These are phyloP conservation scores for Grallaria varia DNA, from an alignment of 2,113 vertebrate genomes.

Conservation along the genomic window DNA sequence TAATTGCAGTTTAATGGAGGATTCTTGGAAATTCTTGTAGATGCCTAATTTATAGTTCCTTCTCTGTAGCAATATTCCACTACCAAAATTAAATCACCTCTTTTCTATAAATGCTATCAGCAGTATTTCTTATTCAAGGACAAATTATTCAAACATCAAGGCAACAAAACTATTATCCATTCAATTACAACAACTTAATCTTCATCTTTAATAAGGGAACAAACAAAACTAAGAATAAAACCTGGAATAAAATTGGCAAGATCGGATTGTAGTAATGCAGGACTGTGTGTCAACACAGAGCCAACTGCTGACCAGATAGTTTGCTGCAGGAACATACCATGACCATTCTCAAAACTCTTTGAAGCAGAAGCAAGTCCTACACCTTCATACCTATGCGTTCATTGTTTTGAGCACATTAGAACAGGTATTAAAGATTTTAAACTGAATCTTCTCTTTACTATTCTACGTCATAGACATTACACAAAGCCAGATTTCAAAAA, in stretches of 20 bases:
- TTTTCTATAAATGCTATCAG: neutral
- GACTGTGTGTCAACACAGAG: neutral
- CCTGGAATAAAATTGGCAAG: neutral
- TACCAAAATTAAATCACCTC: neutral
- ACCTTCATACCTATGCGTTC: neutral
- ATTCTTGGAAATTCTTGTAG: neutral
- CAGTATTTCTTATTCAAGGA: neutral
- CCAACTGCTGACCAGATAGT: neutral
- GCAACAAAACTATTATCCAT: neutral
- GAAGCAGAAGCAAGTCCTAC: neutral
- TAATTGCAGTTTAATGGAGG: neutral
- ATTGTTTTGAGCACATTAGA: neutral
- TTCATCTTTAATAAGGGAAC: neutral
- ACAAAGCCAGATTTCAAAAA: neutral
- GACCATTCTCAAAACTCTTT: neutral
- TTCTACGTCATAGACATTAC: neutral
- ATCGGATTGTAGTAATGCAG: neutral
- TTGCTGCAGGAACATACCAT: neutral
- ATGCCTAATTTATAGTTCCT: neutral
- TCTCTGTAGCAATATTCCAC: neutral
- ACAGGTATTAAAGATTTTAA: neutral
- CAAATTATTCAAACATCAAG: neutral
- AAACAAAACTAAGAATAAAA: neutral
- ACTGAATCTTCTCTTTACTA: neutral
- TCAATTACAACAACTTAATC: neutral